phyloP scores from a whole-genome alignment of 2,797 vertebrate genomes.

The Etheostoma nigrum region DNA sequence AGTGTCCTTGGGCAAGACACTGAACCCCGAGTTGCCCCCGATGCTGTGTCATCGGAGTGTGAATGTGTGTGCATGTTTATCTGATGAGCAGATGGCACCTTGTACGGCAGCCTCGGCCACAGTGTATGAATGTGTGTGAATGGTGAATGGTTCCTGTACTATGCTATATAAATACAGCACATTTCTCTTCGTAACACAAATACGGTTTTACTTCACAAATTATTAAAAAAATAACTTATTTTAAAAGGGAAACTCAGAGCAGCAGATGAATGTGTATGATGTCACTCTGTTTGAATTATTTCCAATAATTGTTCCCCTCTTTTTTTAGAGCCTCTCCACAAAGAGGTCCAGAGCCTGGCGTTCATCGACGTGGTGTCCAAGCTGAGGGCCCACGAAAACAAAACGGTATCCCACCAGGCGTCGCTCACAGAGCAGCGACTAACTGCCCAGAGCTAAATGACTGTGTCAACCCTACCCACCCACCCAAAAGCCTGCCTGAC shows the following conservation, averaged over 20 bases:
- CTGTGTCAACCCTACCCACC: slow-evolving; percentile 65
- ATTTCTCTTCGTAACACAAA: no score
- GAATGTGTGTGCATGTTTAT: no score
- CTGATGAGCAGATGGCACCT: no score
- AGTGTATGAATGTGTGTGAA: no score
- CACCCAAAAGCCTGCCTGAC: slow-evolving; percentile 72
- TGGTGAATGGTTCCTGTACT: no score
- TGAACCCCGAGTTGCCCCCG: no score
- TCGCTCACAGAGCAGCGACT: slow-evolving; percentile 98
- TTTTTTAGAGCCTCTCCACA: slow-evolving; percentile 91
- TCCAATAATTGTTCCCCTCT: slow-evolving; percentile 22
- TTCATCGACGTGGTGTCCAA: slow-evolving; percentile 95
- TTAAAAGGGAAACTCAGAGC: background rate
- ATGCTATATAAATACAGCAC: no score
- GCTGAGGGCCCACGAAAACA: slow-evolving; percentile 97
- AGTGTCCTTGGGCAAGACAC: no score
- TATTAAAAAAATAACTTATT: background rate
- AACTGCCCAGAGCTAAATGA: slow-evolving; percentile 95
- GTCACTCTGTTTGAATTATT: background rate
- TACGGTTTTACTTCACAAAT: no score
- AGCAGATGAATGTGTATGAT: background rate
- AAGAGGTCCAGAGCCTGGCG: slow-evolving; percentile 93
- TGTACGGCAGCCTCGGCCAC: no score
- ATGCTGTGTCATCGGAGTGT: no score
- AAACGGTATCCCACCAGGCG: slow-evolving; percentile 97